Conservation (phyloP, 2,113 vertebrate genomes). For the Myotis yumanensis region DNA sequence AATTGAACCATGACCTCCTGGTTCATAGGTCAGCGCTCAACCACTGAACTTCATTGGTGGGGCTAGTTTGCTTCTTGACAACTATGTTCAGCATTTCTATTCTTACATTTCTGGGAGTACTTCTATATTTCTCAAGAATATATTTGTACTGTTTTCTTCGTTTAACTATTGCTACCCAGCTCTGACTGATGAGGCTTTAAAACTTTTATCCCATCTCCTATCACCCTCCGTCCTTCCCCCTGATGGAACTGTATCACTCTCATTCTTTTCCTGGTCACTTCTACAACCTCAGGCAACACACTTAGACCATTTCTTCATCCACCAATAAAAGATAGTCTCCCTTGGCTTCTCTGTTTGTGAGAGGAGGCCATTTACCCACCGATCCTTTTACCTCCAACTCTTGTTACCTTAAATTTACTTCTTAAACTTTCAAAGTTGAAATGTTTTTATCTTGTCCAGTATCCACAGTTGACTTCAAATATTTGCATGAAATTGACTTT, state of each 20-base stretch:
- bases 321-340: not conserved
- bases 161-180: not conserved
- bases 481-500: not conserved
- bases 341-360: not conserved
- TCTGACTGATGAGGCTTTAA: not conserved
- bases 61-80: not conserved
- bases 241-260: not conserved
- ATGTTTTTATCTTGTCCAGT: not conserved
- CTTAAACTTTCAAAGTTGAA: conserved; percentile 1
- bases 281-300: not conserved
- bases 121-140: not conserved
- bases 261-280: not conserved
- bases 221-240: not conserved
- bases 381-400: not conserved
- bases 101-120: not conserved
- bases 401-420: not conserved
- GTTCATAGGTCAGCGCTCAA: too few species aligned
- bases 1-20: too few species aligned
- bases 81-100: not conserved
- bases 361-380: not conserved
- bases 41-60: too few species aligned
- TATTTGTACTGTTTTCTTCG: not conserved
- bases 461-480: not conserved
- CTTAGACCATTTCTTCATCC: not conserved
- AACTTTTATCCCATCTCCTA: not conserved